These are phyloP conservation scores for Dryobates pubescens DNA, from an alignment of 2,797 vertebrate genomes.

Conservation along the genomic window DNA sequence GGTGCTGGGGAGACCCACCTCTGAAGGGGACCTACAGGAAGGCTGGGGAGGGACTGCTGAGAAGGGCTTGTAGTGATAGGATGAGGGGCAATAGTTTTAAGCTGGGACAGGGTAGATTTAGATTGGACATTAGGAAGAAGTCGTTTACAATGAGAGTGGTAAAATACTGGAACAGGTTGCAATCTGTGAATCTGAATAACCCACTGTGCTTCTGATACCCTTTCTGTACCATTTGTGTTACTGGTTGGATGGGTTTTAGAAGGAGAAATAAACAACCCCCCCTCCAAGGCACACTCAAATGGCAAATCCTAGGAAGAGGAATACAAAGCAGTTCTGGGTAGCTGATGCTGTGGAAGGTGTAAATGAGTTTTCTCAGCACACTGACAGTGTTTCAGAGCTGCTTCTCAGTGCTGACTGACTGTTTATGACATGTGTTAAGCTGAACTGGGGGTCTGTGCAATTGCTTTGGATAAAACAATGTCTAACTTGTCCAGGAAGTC, in stretches of 20 bases:
- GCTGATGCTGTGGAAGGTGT: neutral
- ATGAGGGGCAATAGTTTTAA: too few relatives aligned
- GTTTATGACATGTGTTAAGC: neutral
- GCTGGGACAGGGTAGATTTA: too few relatives aligned
- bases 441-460: neutral
- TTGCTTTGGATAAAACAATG: conserved; percentile 14
- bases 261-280: neutral
- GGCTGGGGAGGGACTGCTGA: too few relatives aligned
- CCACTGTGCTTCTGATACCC: neutral
- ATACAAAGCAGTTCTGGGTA: neutral
- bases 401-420: neutral
- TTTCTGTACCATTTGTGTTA: neutral
- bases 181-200: neutral
- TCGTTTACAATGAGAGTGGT: too few relatives aligned
- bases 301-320: neutral
- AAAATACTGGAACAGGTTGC: too few relatives aligned
- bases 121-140: too few relatives aligned
- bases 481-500: neutral
- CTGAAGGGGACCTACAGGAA: too few relatives aligned
- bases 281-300: neutral
- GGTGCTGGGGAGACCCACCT: too few relatives aligned
- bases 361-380: neutral
- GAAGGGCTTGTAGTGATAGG: too few relatives aligned
- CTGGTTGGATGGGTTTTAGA: neutral
- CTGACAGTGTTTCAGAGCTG: neutral